phyloP scores from a whole-genome alignment of 2,888 invertebrate species.

The Amblyjoppa proteus region DNA sequence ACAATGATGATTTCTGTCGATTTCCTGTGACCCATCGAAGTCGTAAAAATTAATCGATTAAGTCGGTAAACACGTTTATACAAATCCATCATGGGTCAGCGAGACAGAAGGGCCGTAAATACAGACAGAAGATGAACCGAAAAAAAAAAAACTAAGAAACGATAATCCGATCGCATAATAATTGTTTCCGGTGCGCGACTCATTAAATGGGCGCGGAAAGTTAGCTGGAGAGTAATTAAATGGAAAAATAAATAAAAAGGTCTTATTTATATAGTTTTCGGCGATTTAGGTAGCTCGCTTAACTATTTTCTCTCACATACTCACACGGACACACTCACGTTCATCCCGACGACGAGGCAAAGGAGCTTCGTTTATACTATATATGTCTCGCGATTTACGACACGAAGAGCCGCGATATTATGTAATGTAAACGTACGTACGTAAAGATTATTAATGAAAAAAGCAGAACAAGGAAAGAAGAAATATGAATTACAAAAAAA shows the following conservation, averaged over 20 bases:
- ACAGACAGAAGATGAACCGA: not conserved
- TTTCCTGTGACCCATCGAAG: slow-evolving; percentile 37
- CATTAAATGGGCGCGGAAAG: slow-evolving; percentile 29
- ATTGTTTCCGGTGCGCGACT: slow-evolving; percentile 25
- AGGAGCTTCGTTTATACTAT: slow-evolving; percentile 33
- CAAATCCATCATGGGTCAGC: slow-evolving; percentile 4
- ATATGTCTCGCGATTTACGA: slow-evolving; percentile 33
- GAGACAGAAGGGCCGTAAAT: slow-evolving; percentile 24
- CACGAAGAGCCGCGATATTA: slow-evolving; percentile 42
- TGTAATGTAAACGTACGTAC: slow-evolving; percentile 54
- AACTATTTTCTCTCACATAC: slow-evolving; percentile 15
- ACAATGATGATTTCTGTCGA: slow-evolving; percentile 17
- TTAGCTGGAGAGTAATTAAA: slow-evolving; percentile 7
- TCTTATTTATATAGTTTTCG: slow-evolving; percentile 44
- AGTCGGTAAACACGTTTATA: slow-evolving; percentile 23
- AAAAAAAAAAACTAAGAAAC: slow-evolving; percentile 26
- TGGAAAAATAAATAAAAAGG: slow-evolving; percentile 10
- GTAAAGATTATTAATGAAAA: slow-evolving; percentile 47
- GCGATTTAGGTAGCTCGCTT: slow-evolving; percentile 31
- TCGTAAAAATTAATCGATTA: slow-evolving; percentile 11
- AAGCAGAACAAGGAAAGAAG: slow-evolving; percentile 5
- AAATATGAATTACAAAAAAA: not conserved
- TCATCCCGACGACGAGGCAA: slow-evolving; percentile 30
- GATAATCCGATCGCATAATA: slow-evolving; percentile 29
- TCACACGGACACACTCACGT: not conserved